Evolutionary conservation across 2,113 vertebrate genomes (phyloP), one percentile per base, ranked within the genome.

Genomic region (Anguilla rostrata): DNA sequence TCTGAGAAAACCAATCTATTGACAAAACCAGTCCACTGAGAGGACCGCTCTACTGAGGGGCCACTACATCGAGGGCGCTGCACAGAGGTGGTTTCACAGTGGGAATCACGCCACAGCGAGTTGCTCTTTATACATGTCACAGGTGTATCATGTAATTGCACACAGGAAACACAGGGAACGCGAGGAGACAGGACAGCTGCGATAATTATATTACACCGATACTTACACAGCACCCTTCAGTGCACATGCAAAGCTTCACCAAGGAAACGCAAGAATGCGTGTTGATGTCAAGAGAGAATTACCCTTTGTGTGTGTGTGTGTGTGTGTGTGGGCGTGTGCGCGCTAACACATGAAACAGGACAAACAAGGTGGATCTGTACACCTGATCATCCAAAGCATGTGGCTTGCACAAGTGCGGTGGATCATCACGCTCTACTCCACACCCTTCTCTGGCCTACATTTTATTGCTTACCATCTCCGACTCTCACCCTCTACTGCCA

Each of bases 371-470:
- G 49, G 43, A n/a, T n/a, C 63, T 20, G 12, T 34, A 5, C 26
- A 29, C 6, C 6, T 34, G 71, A 71, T 71, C 20, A 63, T 1
- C 18, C 26, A 49, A 15, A 5, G 75, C 46, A 29, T 18, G 18
- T 29, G n/a, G 49, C 22, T 20, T 41, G 34, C 49, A 26, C 49
- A 39, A 39, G 29, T 60, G 75, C 43, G 66, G 83, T 20, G 16
- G 26, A 6, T 14, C 43, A 71, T 7, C 20, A 7, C 26, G 39
- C 63, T 0, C 11, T 56, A n/a, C 56, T 40, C 5, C 20, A 41
- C 40, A 12, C 34, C 40, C 34, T 46, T 81, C 39, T 81, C 53
- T 86, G 85, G 81, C 85, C n/a, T 85, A 81, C 41, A 78, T 81
- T 86, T 39, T 26, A 71, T n/a, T 71, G 63, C 22, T 22, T 16